phyloP scores from a whole-genome alignment of 2,113 vertebrate genomes.

The Craseonycteris thonglongyai region DNA sequence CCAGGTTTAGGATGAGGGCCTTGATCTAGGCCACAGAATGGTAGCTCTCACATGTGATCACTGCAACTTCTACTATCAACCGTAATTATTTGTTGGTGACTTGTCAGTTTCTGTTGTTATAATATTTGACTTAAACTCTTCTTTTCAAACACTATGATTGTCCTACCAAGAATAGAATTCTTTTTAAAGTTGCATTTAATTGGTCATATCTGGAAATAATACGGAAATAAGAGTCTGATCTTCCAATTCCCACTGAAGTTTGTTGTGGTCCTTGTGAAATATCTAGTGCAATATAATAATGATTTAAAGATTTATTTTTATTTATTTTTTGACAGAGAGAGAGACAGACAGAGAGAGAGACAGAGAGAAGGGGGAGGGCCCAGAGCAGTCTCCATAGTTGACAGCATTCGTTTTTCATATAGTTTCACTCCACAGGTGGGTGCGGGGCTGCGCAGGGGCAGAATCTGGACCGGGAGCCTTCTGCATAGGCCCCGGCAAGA shows the following conservation, averaged over 20 bases:
- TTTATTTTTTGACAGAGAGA: no score
- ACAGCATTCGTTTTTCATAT: no score
- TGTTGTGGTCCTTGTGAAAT: not conserved
- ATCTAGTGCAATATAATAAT: not conserved
- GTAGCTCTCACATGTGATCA: not conserved
- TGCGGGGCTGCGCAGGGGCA: no score
- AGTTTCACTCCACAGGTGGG: no score
- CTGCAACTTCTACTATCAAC: not conserved
- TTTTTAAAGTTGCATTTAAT: not conserved
- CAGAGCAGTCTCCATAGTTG: no score
- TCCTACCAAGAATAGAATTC: not conserved
- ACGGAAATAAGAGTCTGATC: not conserved
- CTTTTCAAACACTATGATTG: not conserved
- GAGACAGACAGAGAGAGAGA: no score
- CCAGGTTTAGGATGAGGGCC: not conserved
- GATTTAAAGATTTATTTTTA: no score
- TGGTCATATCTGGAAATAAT: slow-evolving; percentile 13
- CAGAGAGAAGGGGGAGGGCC: no score
- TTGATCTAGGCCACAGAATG: not conserved
- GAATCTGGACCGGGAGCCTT: no score
- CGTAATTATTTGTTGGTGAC: not conserved
- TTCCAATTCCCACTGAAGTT: not conserved
- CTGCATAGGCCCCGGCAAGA: no score
- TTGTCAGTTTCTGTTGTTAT: not conserved
- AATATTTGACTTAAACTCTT: not conserved